A percentile compares a stretch with the other conserved stretches of the same genome.
phyloP scores from a whole-genome alignment of 1,140 invertebrate genomes.

The Zaprionus capensis region DNA sequence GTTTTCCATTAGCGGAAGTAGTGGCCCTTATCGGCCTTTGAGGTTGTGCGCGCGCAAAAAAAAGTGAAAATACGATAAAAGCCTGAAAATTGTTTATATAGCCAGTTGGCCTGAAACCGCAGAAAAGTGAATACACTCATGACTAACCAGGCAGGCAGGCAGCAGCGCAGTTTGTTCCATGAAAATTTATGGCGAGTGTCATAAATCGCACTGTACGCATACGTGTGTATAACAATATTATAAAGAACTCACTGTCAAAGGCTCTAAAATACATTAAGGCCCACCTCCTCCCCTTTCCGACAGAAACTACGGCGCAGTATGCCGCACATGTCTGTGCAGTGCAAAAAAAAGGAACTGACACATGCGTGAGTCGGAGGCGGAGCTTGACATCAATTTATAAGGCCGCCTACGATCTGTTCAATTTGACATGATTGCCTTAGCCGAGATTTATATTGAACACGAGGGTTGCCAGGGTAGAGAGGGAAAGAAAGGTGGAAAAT shows the following conservation, averaged over 20 bases:
- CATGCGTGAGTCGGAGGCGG: neutral
- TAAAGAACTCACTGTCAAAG: constrained; percentile 42
- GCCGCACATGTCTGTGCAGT: neutral
- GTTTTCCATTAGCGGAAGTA: constrained; percentile 61
- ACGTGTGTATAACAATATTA: constrained; percentile 33
- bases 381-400: constrained; percentile 44
- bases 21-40: constrained; percentile 60
- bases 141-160: constrained; percentile 27
- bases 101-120: constrained; percentile 24
- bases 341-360: constrained; percentile 13
- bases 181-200: constrained; percentile 66
- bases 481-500: constrained; percentile 1
- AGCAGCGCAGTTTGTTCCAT: constrained; percentile 52
- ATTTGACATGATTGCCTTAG: constrained; percentile 77
- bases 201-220: constrained; percentile 56
- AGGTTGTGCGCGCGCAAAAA: constrained; percentile 9
- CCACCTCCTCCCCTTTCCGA: neutral
- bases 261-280: constrained; percentile 61
- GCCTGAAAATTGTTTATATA: constrained; percentile 72
- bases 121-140: constrained; percentile 16
- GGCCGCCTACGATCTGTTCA: constrained; percentile 54
- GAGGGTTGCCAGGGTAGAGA: constrained; percentile 11
- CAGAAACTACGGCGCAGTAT: constrained; percentile 16
- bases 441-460: constrained; percentile 53
- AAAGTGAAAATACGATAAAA: constrained; percentile 74